These are phyloP conservation scores for Heteromurus nitidus DNA, from an alignment of 2,888 invertebrate species.

Conservation along the genomic window DNA sequence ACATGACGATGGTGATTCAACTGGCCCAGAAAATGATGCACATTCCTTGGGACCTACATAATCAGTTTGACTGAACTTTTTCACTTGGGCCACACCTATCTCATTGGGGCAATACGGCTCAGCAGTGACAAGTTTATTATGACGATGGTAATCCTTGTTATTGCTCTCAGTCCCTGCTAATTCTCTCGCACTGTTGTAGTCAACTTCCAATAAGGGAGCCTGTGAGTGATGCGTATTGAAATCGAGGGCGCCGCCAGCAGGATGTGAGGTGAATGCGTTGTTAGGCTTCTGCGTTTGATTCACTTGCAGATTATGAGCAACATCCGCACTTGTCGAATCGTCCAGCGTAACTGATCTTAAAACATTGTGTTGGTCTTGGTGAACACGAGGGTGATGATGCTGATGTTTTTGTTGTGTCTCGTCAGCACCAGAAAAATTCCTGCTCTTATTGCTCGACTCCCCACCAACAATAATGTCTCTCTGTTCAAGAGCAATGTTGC, in stretches of 20 bases:
- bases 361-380: constrained; percentile 48
- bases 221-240: constrained; percentile 23
- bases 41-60: constrained; percentile 59
- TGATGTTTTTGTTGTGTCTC: constrained; percentile 50
- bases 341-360: constrained; percentile 71
- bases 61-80: constrained; percentile 58
- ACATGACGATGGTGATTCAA: constrained; percentile 50
- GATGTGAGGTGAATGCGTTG: constrained; percentile 29
- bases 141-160: background rate
- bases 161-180: background rate
- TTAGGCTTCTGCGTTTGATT: constrained; percentile 30
- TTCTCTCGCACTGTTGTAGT: background rate
- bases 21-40: constrained; percentile 50
- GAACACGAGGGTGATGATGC: constrained; percentile 29
- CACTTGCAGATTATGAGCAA: constrained; percentile 62
- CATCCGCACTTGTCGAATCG: constrained; percentile 71
- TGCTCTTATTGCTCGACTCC: constrained; percentile 28
- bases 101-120: constrained; percentile 63
- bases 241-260: constrained; percentile 54
- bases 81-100: constrained; percentile 66
- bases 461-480: constrained; percentile 32
- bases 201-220: background rate
- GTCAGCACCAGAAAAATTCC: constrained; percentile 34
- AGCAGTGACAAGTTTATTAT: constrained; percentile 50
- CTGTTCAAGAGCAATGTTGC: constrained; percentile 24